Evolutionary conservation across 2,888 invertebrate genomes (phyloP).

Genomic region (Ichneumon xanthorius): DNA sequence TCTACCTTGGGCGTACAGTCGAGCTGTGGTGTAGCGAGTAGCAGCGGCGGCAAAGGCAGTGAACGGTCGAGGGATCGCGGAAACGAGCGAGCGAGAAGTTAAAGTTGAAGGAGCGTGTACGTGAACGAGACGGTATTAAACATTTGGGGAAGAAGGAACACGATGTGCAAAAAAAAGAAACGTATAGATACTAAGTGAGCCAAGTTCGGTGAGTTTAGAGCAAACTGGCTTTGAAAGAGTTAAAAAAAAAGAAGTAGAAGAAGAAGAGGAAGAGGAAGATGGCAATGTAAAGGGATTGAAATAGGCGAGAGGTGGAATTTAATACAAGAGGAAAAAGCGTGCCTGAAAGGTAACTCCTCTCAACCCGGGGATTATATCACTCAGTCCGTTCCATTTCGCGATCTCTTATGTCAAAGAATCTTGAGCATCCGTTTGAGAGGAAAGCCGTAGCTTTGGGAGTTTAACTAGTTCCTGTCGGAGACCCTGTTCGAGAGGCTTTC

Average conservation of each 20-base stretch:
- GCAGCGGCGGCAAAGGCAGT: background rate
- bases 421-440: background rate
- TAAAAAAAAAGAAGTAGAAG: background rate
- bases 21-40: background rate
- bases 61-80: conserved; percentile 1
- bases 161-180: background rate
- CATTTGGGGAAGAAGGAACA: conserved; percentile 35
- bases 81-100: conserved; percentile 18
- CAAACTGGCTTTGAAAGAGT: conserved; percentile 6
- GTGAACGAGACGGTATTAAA: conserved; percentile 41
- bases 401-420: conserved; percentile 3
- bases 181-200: conserved; percentile 11
- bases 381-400: conserved; percentile 2
- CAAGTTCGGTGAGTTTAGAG: conserved; percentile 2
- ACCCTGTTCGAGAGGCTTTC: background rate
- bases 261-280: background rate
- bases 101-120: conserved; percentile 20
- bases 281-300: conserved; percentile 4
- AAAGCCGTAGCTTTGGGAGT: background rate
- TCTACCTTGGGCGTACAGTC: background rate
- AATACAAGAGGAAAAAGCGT: conserved; percentile 2
- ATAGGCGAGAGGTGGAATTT: background rate
- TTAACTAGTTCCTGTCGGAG: background rate
- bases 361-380: background rate
- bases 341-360: background rate